Base-by-base conservation (phyloP, 2,113 vertebrate species). In the Irena cyanogastra region DNA sequence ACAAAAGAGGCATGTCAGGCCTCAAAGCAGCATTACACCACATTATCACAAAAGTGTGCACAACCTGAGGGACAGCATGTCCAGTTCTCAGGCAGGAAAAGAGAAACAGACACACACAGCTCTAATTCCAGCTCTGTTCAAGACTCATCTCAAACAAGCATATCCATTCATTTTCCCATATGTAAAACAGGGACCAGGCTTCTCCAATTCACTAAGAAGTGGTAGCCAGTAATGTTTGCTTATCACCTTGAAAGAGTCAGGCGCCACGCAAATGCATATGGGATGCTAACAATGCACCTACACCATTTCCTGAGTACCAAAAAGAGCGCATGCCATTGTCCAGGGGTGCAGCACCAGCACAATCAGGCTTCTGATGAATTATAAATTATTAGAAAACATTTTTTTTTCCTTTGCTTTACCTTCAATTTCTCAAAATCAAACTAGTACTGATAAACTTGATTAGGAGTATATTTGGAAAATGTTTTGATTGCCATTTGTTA, bases 401-500 rank as follows among this genome's bases (percentile, higher is more conserved):
- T 91, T 28, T 91, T 28, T 77, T 80, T 71, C 52, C 39, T 60
- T 80, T 85, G 54, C 74, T 94, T 82, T 88, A 79, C 79, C 68
- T 87, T 76, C 74, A 63, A 37, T 76, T 74, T 87, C 84, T 95
- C 92, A 95, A 97, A 97, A 96, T 96, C 92, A 93, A 93, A 96
- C 82, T 13, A 17, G 93, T 87, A 57, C 81, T 50, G 82, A 89
- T 89, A 97, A 94, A 94, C 83, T 95, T 94, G 88, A 96, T 96
- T 95, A 92, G 84, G 75, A 91, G 93, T 50, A 85, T 94, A 88
- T 96, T 97, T 96, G 87, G 92, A 95, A 96, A 97, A 96, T 81
- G 74, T 88, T 97, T 96, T 96, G 92, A 96, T 94, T 93, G 79
- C 75, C 68, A 28, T 87, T 91, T 87, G 66, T 77, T 93, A 85